These are phyloP conservation scores for Pholis gunnellus DNA, from an alignment of 2,113 vertebrate genomes.

Conservation along the genomic window DNA sequence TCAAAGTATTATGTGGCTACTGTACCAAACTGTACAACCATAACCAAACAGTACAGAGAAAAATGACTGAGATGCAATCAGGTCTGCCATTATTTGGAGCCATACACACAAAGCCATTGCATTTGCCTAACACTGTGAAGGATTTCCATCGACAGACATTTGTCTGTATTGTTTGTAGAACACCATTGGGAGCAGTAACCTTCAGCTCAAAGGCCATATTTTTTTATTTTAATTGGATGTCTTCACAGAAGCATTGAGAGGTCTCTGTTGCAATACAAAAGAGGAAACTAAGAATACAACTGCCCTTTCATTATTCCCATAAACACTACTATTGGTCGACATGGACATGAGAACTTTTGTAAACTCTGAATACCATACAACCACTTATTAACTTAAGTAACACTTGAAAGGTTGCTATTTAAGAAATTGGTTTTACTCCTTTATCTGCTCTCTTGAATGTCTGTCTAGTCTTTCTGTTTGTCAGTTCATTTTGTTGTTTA, in stretches of 20 bases:
- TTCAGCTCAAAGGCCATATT: slow-evolving; percentile 74
- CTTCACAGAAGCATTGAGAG: slow-evolving; percentile 63
- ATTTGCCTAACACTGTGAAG: slow-evolving; percentile 48
- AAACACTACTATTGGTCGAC: slow-evolving; percentile 62
- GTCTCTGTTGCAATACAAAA: slow-evolving; percentile 72
- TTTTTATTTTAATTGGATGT: slow-evolving; percentile 79
- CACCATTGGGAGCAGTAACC: slow-evolving; percentile 72
- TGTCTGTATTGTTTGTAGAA: slow-evolving; percentile 70
- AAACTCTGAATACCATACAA: slow-evolving; percentile 47
- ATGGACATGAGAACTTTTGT: slow-evolving; percentile 54
- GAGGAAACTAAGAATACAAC: slow-evolving; percentile 60
- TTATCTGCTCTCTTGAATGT: slow-evolving; percentile 31
- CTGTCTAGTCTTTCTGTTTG: slow-evolving; percentile 34
- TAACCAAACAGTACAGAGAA: background rate
- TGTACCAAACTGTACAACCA: slow-evolving; percentile 1
- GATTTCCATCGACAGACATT: slow-evolving; percentile 69
- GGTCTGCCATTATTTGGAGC: slow-evolving; percentile 32
- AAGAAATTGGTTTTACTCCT: slow-evolving; percentile 32
- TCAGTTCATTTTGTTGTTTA: slow-evolving; percentile 69
- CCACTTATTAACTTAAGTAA: slow-evolving; percentile 35
- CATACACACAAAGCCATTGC: slow-evolving; percentile 26
- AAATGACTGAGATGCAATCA: slow-evolving; percentile 38
- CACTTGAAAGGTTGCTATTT: slow-evolving; percentile 52
- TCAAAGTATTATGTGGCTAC: slow-evolving; percentile 7
- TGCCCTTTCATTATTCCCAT: slow-evolving; percentile 74